Percentiles rank a stretch among this genome's conserved stretches.
These are phyloP conservation scores for Eupristina koningsbergeri DNA, from an alignment of 1,140 invertebrate species.

Conservation along the genomic window DNA sequence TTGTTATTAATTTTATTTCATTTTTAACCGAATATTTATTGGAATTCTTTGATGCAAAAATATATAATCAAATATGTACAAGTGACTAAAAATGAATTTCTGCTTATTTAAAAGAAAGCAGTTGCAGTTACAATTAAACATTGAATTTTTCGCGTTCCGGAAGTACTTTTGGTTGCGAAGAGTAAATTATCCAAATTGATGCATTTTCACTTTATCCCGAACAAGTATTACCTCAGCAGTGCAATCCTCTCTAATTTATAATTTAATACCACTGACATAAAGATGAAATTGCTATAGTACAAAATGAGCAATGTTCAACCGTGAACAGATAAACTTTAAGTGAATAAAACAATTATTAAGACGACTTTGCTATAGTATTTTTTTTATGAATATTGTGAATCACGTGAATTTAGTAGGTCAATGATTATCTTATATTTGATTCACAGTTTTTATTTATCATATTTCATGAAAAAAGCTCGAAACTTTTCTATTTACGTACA, in stretches of 20 bases:
- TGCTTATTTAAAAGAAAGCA: not conserved
- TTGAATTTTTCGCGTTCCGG: not conserved
- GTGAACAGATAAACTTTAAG: not conserved
- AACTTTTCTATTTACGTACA: too few species aligned
- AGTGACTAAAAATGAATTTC: constrained; percentile 5
- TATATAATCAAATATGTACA: not conserved
- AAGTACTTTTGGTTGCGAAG: not conserved
- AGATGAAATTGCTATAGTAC: not conserved
- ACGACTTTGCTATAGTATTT: too few species aligned
- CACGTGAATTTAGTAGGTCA: too few species aligned
- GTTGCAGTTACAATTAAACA: not conserved
- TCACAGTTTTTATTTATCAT: too few species aligned
- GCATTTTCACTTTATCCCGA: not conserved
- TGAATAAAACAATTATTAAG: not conserved
- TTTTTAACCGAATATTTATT: not conserved
- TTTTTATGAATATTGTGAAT: too few species aligned
- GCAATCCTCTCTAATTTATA: constrained; percentile 30
- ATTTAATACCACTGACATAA: not conserved
- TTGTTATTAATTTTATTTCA: too few species aligned
- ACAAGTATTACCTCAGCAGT: constrained; percentile 16
- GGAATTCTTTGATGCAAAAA: not conserved
- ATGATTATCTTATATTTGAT: too few species aligned
- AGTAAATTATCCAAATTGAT: constrained; percentile 19
- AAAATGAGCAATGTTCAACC: not conserved
- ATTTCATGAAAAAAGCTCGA: too few species aligned